Conservation (phyloP, 2,888 invertebrate genomes). For the Steromphala cineraria region DNA sequence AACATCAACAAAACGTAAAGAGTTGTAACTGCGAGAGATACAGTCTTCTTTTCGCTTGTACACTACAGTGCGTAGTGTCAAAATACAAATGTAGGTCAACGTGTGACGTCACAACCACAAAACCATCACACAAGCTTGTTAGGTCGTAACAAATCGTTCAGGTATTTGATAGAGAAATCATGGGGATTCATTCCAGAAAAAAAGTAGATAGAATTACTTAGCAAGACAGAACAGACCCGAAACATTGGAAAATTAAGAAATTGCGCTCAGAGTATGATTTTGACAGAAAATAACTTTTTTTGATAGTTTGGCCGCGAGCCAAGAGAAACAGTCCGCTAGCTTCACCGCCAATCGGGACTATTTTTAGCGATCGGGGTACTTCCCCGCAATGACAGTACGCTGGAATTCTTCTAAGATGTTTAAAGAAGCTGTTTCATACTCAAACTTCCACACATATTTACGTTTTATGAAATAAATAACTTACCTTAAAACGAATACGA, state of each 20-base stretch:
- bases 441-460: not conserved
- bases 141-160: too few relatives aligned
- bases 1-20: too few relatives aligned
- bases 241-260: too few relatives aligned
- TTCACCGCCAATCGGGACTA: not conserved
- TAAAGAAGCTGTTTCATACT: not conserved
- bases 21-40: too few relatives aligned
- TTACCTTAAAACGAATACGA: conserved; percentile 24
- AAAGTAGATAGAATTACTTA: too few relatives aligned
- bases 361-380: not conserved
- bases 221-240: too few relatives aligned
- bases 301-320: not conserved
- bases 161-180: too few relatives aligned
- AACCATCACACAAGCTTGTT: not conserved
- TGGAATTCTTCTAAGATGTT: not conserved
- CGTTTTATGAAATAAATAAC: conserved; percentile 17
- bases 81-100: not conserved
- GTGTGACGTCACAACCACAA: not conserved
- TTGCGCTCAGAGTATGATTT: too few relatives aligned
- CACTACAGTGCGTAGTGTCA: not conserved
- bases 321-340: not conserved
- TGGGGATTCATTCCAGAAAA: too few relatives aligned
- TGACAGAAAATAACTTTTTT: not conserved
- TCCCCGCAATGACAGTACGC: not conserved
- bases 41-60: too few relatives aligned